Conservation (phyloP, 2,888 invertebrate species). For the Biston stratarius region DNA sequence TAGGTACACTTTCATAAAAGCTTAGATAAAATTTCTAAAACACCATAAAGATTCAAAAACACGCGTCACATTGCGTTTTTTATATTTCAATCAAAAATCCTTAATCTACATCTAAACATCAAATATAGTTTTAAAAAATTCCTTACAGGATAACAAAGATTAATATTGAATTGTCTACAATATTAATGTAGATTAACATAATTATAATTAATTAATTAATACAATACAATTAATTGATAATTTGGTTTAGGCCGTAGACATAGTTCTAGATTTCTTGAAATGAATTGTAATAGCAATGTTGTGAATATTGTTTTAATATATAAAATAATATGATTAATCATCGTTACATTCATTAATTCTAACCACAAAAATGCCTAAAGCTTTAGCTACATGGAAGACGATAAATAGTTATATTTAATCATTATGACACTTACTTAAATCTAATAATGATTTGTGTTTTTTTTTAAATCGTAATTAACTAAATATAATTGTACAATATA, state of each 20-base stretch:
- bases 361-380: slow-evolving; percentile 52
- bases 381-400: slow-evolving; percentile 73
- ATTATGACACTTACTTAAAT: slow-evolving; percentile 44
- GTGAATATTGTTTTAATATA: not conserved
- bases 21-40: slow-evolving; percentile 51
- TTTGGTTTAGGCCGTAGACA: slow-evolving; percentile 41
- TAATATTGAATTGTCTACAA: slow-evolving; percentile 36
- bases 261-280: slow-evolving; percentile 21
- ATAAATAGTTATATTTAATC: slow-evolving; percentile 58
- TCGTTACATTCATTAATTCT: slow-evolving; percentile 21
- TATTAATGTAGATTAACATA: slow-evolving; percentile 39
- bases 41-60: slow-evolving; percentile 67
- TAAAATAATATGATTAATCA: not conserved
- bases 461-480: slow-evolving; percentile 40
- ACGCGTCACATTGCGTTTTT: slow-evolving; percentile 64
- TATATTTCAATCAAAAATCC: slow-evolving; percentile 36
- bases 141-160: slow-evolving; percentile 63
- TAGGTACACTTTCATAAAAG: slow-evolving; percentile 38
- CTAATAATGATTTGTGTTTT: slow-evolving; percentile 35
- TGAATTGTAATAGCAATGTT: not conserved
- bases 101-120: slow-evolving; percentile 42
- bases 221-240: slow-evolving; percentile 17
- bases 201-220: slow-evolving; percentile 10
- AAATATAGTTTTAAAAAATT: slow-evolving; percentile 39
- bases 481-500: slow-evolving; percentile 71